Conservation (phyloP, 2,797 vertebrate species). For the Mus caroli region DNA sequence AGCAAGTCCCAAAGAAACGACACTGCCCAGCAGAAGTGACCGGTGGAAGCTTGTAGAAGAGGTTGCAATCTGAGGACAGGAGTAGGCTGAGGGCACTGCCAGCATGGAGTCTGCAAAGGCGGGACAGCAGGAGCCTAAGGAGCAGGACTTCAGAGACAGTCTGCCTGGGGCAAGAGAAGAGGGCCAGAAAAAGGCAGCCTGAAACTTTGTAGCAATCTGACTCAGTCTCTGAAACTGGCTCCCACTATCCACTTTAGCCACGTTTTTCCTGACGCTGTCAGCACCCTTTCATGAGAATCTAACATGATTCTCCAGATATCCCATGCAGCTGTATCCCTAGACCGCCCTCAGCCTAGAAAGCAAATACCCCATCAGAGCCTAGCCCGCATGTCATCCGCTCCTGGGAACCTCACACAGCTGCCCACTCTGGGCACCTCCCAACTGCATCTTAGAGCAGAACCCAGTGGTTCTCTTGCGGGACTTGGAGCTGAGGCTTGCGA, state of each 20-base stretch:
- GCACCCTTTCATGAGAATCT: background rate
- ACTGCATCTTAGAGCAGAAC: background rate
- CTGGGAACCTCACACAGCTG: background rate
- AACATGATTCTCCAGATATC: background rate
- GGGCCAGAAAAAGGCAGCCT: background rate
- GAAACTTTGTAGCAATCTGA: background rate
- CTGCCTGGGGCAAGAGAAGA: background rate
- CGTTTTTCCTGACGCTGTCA: background rate
- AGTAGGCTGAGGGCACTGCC: background rate
- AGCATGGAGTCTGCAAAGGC: background rate
- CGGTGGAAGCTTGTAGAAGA: background rate
- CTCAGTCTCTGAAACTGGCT: background rate
- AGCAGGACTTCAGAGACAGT: background rate
- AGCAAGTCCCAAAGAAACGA: background rate
- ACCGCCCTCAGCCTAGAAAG: background rate
- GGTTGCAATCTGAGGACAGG: background rate
- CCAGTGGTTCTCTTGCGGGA: background rate
- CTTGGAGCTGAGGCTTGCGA: background rate
- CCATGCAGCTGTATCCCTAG: background rate
- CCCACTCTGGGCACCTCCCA: background rate
- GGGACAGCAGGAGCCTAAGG: background rate
- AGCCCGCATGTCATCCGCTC: background rate
- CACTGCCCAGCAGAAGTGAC: background rate
- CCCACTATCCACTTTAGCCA: background rate
- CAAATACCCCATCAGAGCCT: background rate